A percentile compares a stretch with the other conserved stretches of the same genome.
Conservation (phyloP, 2,888 invertebrate species). For the Podabrus alpinus region DNA sequence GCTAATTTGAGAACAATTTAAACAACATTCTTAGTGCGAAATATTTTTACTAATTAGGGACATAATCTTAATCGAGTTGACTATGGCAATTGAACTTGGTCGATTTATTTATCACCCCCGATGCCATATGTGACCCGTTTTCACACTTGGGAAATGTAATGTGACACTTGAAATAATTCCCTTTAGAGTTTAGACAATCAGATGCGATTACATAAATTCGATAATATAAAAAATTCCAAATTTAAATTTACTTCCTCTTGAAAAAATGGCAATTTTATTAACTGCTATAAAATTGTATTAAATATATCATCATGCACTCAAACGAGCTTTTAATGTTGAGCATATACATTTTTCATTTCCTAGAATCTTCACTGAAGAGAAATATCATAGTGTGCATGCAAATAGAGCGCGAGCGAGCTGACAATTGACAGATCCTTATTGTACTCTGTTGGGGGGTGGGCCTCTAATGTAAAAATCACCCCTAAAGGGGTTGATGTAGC, state of each 20-base stretch:
- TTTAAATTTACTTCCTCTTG: neutral
- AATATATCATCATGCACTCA: constrained; percentile 40
- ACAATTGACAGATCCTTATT: constrained; percentile 55
- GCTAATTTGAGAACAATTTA: neutral
- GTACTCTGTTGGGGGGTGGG: constrained; percentile 39
- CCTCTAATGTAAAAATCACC: constrained; percentile 50
- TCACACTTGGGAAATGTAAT: constrained; percentile 16
- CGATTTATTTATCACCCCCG: constrained; percentile 17
- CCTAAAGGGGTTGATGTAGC: constrained; percentile 48
- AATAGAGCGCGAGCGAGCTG: constrained; percentile 48
- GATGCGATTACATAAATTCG: neutral
- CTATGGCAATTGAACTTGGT: constrained; percentile 7
- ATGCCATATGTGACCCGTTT: constrained; percentile 19
- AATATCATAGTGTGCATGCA: constrained; percentile 42
- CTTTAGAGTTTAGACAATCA: constrained; percentile 1
- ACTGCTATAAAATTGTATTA: neutral
- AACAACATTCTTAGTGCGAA: neutral
- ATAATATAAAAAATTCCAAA: neutral
- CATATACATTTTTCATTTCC: constrained; percentile 51
- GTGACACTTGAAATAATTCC: constrained; percentile 17
- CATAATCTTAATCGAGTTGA: neutral
- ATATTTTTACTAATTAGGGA: neutral
- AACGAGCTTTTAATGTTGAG: constrained; percentile 48
- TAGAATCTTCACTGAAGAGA: constrained; percentile 40
- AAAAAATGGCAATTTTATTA: constrained; percentile 1